phyloP scores from a whole-genome alignment of 2,113 vertebrate species.

The Cyprinus carpio region DNA sequence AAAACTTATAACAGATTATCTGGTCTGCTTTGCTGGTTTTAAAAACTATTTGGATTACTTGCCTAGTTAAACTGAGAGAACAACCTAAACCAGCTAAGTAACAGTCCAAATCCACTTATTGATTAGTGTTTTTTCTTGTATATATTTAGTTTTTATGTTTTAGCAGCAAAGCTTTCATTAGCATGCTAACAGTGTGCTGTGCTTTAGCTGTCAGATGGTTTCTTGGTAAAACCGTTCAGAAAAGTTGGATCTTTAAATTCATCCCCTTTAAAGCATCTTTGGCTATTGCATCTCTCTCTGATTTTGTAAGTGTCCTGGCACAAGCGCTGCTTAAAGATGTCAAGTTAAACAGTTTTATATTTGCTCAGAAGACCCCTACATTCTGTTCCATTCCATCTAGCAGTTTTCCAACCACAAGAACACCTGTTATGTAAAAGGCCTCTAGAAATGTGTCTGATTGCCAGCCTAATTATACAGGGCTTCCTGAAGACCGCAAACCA shows the following conservation, averaged over 20 bases:
- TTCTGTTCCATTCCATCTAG: not conserved
- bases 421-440: not conserved
- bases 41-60: too few relatives aligned
- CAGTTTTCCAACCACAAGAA: not conserved
- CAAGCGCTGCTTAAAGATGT: slow-evolving; percentile 4
- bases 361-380: not conserved
- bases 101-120: too few relatives aligned
- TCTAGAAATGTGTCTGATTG: not conserved
- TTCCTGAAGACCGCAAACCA: too few relatives aligned
- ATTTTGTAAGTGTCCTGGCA: slow-evolving; percentile 1
- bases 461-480: too few relatives aligned
- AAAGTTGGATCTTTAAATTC: not conserved
- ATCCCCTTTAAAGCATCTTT: slow-evolving; percentile 19
- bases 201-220: slow-evolving; percentile 17
- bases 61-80: too few relatives aligned
- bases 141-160: not conserved
- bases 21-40: too few relatives aligned
- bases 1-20: too few relatives aligned
- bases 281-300: not conserved
- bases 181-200: not conserved
- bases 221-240: not conserved
- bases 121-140: too few relatives aligned
- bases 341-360: not conserved
- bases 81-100: too few relatives aligned
- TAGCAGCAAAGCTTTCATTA: not conserved